phyloP scores from a whole-genome alignment of 1,140 invertebrate genomes.

The Trinorchestia longiramus region DNA sequence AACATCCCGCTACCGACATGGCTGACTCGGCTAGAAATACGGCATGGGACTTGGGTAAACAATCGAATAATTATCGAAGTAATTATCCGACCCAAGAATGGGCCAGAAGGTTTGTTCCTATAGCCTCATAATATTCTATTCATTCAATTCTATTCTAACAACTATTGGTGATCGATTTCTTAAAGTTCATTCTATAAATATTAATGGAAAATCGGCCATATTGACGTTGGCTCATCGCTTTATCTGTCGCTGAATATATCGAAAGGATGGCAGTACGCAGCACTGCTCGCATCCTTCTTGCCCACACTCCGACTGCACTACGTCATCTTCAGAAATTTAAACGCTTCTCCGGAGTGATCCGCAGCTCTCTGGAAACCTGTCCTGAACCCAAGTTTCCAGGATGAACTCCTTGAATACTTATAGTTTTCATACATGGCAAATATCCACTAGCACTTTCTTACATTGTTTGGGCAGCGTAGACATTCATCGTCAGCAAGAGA shows the following conservation, averaged over 20 bases:
- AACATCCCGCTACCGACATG: no score
- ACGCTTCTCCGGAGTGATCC: background rate
- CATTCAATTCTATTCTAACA: no score
- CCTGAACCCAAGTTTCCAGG: background rate
- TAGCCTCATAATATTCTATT: no score
- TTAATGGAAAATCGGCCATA: background rate
- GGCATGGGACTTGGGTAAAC: no score
- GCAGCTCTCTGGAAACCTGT: background rate
- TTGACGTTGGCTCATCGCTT: background rate
- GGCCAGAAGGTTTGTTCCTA: no score
- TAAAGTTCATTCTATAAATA: background rate
- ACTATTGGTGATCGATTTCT: background rate
- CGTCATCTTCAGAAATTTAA: background rate
- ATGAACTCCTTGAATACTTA: background rate
- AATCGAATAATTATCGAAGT: no score
- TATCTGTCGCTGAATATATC: background rate
- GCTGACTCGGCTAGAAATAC: no score
- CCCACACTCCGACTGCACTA: background rate
- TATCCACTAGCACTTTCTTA: background rate
- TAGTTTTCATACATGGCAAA: background rate
- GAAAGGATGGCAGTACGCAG: background rate
- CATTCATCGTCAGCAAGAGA: background rate
- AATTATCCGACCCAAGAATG: no score
- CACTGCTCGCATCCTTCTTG: background rate
- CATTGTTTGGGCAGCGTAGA: background rate